Conservation (phyloP, 2,113 vertebrate species). For the Sander lucioperca region DNA sequence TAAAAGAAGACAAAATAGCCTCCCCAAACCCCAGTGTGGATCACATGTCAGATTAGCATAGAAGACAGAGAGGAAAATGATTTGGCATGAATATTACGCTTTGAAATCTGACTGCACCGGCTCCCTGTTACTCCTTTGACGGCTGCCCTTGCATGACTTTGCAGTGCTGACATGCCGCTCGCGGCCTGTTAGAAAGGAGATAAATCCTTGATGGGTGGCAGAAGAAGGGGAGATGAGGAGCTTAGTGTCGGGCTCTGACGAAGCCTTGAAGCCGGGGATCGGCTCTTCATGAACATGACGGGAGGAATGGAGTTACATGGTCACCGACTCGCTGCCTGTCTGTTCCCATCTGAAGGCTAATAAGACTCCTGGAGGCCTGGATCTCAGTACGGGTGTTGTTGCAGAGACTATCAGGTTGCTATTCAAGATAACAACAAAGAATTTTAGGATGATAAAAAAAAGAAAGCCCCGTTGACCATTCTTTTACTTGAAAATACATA, state of each 20-base stretch:
- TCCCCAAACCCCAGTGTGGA: slow-evolving; percentile 18
- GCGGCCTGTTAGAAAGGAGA: slow-evolving; percentile 70
- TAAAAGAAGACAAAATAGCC: neutral
- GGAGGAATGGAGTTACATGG: slow-evolving; percentile 56
- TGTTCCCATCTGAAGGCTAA: slow-evolving; percentile 41
- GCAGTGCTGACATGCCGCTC: slow-evolving; percentile 54
- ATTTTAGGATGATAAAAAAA: neutral
- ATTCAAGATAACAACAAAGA: slow-evolving; percentile 1
- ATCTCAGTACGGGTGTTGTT: slow-evolving; percentile 2
- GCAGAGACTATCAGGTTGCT: slow-evolving; percentile 23
- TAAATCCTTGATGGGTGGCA: slow-evolving; percentile 71
- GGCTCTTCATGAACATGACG: slow-evolving; percentile 59
- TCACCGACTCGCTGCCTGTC: slow-evolving; percentile 14
- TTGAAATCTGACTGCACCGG: slow-evolving; percentile 63
- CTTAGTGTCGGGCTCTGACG: slow-evolving; percentile 68
- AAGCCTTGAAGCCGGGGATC: slow-evolving; percentile 44
- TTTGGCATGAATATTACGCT: slow-evolving; percentile 66
- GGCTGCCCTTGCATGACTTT: slow-evolving; percentile 75
- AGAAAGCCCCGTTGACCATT: neutral
- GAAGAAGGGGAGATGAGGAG: slow-evolving; percentile 63
- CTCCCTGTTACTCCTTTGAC: slow-evolving; percentile 51
- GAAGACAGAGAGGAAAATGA: slow-evolving; percentile 48
- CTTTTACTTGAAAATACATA: neutral
- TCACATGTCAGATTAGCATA: slow-evolving; percentile 75
- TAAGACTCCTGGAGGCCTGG: neutral